Percentiles rank a stretch among this genome's conserved stretches.
Evolutionary conservation across 1,140 invertebrate genomes (phyloP).

Genomic region (Trachymyrmex septentrionalis): DNA sequence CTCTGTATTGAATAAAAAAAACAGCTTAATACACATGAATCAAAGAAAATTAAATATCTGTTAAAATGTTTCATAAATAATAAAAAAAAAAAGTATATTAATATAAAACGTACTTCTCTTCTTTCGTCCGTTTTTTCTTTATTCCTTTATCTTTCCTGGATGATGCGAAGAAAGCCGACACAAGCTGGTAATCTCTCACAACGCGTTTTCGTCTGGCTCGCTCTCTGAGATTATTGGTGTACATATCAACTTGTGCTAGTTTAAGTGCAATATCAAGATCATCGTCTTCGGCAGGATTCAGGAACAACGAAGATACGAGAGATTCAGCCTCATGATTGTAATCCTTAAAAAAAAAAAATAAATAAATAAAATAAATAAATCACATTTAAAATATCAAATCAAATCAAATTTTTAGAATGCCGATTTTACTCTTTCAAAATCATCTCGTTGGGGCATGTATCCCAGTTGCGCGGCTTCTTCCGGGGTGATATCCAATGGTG

Average conservation of each 20-base stretch:
- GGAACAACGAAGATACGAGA: conserved; percentile 93
- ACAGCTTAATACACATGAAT: conserved; percentile 1
- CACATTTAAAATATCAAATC: conserved; percentile 38
- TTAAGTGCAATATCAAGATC: conserved; percentile 93
- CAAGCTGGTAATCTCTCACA: conserved; percentile 94
- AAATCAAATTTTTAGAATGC: conserved; percentile 17
- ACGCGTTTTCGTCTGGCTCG: conserved; percentile 95
- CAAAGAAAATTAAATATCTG: conserved; percentile 39
- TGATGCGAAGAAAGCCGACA: conserved; percentile 91
- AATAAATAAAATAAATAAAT: neutral
- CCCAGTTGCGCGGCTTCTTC: conserved; percentile 96
- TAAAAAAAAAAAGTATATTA: neutral
- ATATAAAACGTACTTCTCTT: conserved; percentile 89
- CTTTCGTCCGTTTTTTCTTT: conserved; percentile 90
- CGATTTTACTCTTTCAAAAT: conserved; percentile 94
- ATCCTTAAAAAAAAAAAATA: conserved; percentile 88
- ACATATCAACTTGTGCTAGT: conserved; percentile 93
- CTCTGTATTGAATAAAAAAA: conserved; percentile 85
- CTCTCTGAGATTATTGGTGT: conserved; percentile 94
- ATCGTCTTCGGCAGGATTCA: conserved; percentile 93
- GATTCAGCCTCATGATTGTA: conserved; percentile 97
- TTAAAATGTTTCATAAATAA: neutral
- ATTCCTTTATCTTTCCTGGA: conserved; percentile 87
- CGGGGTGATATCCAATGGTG: conserved; percentile 92
- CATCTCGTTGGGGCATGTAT: conserved; percentile 98